Conservation (phyloP, 1,140 invertebrate genomes). For the Manduca sexta region DNA sequence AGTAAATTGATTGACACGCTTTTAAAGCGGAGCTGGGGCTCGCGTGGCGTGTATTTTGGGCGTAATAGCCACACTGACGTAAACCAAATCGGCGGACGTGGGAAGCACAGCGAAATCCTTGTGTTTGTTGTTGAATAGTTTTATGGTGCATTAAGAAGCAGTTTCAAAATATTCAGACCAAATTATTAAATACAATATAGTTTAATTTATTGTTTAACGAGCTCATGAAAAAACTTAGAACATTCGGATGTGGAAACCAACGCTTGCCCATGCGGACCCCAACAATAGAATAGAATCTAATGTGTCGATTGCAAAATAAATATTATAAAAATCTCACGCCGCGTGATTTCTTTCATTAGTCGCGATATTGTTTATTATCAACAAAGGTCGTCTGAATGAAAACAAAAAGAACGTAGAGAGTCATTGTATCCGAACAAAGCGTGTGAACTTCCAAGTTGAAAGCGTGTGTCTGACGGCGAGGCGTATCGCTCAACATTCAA, state of each 20-base stretch:
- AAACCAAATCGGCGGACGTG: constrained; percentile 54
- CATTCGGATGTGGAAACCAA: not conserved
- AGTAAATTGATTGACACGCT: constrained; percentile 63
- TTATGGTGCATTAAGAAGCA: constrained; percentile 31
- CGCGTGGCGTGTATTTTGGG: constrained; percentile 56
- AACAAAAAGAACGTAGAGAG: constrained; percentile 68
- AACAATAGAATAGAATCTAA: constrained; percentile 30
- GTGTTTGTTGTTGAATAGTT: constrained; percentile 33
- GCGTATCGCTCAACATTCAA: constrained; percentile 13
- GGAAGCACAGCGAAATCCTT: constrained; percentile 46
- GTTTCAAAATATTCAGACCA: constrained; percentile 22
- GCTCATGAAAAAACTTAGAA: constrained; percentile 11
- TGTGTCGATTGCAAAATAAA: constrained; percentile 53
- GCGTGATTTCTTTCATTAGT: constrained; percentile 64
- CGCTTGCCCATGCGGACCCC: not conserved
- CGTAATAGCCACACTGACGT: constrained; percentile 61
- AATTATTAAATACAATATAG: constrained; percentile 23
- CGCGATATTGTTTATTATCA: constrained; percentile 69
- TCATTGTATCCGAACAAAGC: constrained; percentile 64
- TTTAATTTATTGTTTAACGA: not conserved
- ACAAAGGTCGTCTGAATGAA: constrained; percentile 69
- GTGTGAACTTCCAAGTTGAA: constrained; percentile 61
- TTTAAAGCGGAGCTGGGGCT: constrained; percentile 41
- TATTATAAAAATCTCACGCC: constrained; percentile 64
- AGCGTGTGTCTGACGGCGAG: constrained; percentile 51